Base-by-base conservation (phyloP, 2,888 invertebrate genomes). In the Eustalomyia histrio region DNA sequence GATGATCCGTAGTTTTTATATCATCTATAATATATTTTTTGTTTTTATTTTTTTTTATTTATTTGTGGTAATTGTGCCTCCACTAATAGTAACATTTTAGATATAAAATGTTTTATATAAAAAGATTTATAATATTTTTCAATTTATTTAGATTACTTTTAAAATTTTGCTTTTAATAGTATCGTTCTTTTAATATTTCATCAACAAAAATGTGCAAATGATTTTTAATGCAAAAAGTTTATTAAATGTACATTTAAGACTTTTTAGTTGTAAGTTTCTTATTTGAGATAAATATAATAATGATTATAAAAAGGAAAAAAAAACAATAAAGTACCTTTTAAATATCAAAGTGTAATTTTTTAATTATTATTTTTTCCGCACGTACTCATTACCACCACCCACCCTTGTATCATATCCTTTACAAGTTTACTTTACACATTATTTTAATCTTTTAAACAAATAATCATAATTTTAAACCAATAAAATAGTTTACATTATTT, bases 191-290 rank as follows among this genome's bases (percentile, higher is more conserved):
- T 57, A 43, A 50, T 14, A 29, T 61, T 63, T 72, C 43, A 39
- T 52, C 14, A 50, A 21, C 5, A 35, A 18, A 39, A 63, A 63
- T 57, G 55, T 35, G 57, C 53, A 76, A 76, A 24, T 24, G 50
- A 52, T 52, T 63, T 63, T 57, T 29, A 63, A 63, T 55, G 50
- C 39, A 61, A 61, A 61, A 52, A 43, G 10, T 75, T 29, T 43
- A 8, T 33, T 65, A 12, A 43, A 63, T 16, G 12, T 60, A 53
- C 29, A 57, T 68, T 39, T 73, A 61, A 80, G 69, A 71, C 57
- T 74, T 61, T 57, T 63, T 69, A 74, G 43, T 73, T 71, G 14
- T 79, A 81, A 73, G 72, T 73, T 73, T 74, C 64, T 82, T 72
- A 68, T 72, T 64, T 79, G 74, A 71, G 79, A 82, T 82, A 82